Conservation (phyloP, 2,888 invertebrate genomes). For the Drosophila longiperda region DNA sequence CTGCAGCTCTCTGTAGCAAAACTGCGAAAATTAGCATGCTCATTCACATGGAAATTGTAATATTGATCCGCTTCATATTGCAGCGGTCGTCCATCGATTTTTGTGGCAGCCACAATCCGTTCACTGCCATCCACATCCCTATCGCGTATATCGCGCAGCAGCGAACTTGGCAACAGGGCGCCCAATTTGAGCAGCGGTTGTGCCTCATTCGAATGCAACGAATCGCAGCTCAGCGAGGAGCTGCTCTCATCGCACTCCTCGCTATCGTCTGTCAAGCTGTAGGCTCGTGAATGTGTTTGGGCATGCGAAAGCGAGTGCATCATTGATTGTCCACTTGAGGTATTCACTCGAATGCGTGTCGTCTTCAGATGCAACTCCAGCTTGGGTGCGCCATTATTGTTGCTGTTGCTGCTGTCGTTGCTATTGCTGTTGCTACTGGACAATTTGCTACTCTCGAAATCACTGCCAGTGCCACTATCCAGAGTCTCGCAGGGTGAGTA, state of each 20-base stretch:
- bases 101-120: slow-evolving; percentile 66
- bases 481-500: slow-evolving; percentile 92
- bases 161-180: slow-evolving; percentile 86
- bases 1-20: slow-evolving; percentile 44
- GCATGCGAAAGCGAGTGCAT: slow-evolving; percentile 61
- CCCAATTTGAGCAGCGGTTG: slow-evolving; percentile 55
- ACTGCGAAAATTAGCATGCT: slow-evolving; percentile 84
- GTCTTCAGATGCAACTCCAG: slow-evolving; percentile 84
- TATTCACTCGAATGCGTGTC: slow-evolving; percentile 77
- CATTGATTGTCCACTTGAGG: slow-evolving; percentile 85
- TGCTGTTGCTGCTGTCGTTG: slow-evolving; percentile 73
- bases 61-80: slow-evolving; percentile 91
- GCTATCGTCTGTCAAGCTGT: slow-evolving; percentile 88
- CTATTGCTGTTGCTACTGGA: slow-evolving; percentile 73
- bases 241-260: slow-evolving; percentile 87
- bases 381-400: slow-evolving; percentile 70
- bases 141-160: slow-evolving; percentile 89
- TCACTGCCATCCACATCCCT: slow-evolving; percentile 83
- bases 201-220: slow-evolving; percentile 90
- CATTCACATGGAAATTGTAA: slow-evolving; percentile 93
- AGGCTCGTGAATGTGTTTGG: slow-evolving; percentile 82
- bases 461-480: slow-evolving; percentile 94
- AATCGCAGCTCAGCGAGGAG: slow-evolving; percentile 93
- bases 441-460: slow-evolving; percentile 87
- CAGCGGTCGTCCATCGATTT: slow-evolving; percentile 79